Conservation (phyloP, 2,888 invertebrate species). For the Ophion obscuratus region DNA sequence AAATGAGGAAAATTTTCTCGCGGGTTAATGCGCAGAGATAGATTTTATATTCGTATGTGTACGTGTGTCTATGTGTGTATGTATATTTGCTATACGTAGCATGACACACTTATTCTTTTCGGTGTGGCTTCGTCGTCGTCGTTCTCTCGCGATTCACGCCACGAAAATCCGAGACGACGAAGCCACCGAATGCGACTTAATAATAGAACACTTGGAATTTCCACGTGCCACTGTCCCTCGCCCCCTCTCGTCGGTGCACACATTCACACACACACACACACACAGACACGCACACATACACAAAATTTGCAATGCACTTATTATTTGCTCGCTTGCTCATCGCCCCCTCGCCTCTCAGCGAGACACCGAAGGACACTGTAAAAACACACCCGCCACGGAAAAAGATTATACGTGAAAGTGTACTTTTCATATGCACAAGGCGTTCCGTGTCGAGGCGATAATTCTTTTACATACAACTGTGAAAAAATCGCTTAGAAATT, state of each 20-base stretch:
- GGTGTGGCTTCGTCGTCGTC: conserved; percentile 63
- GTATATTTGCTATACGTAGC: conserved; percentile 30
- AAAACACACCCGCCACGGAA: not conserved
- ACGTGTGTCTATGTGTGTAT: not conserved
- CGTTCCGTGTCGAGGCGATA: not conserved
- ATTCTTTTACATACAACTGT: not conserved
- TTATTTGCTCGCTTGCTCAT: conserved; percentile 25
- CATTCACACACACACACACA: conserved; percentile 7
- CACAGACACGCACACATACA: not conserved
- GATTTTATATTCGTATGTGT: not conserved
- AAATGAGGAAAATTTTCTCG: not conserved
- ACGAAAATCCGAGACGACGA: conserved; percentile 63
- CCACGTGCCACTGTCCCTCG: conserved; percentile 64
- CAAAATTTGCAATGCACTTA: conserved; percentile 32
- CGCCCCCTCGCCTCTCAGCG: not conserved
- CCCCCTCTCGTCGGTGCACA: conserved; percentile 35
- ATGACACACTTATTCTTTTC: conserved; percentile 63
- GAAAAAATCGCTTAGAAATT: not conserved
- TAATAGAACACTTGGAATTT: conserved; percentile 67
- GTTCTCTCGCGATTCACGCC: conserved; percentile 45
- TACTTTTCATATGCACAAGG: not conserved
- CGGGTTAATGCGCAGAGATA: conserved; percentile 50
- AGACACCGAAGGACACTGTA: not conserved
- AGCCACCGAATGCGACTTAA: conserved; percentile 65
- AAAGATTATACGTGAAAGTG: not conserved